A percentile compares a stretch with the other conserved stretches of the same genome.
Conservation (phyloP, 2,888 invertebrate genomes). For the Poecilus cupreus region DNA sequence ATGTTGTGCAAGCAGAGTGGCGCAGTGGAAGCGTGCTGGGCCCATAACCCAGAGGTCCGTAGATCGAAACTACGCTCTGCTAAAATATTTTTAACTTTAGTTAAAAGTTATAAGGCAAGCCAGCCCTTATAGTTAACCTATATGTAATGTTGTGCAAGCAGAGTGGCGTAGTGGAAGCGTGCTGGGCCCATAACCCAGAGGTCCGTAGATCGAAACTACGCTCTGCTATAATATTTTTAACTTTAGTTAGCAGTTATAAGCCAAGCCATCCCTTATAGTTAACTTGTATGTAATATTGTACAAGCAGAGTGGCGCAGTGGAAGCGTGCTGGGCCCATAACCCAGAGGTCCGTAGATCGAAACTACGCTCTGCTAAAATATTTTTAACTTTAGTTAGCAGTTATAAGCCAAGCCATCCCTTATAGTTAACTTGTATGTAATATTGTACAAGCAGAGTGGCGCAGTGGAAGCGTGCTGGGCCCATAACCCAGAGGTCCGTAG, state of each 20-base stretch:
- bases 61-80: slow-evolving; percentile 92
- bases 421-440: too few species aligned
- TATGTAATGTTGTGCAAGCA: slow-evolving; percentile 72
- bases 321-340: slow-evolving; percentile 44
- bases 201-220: slow-evolving; percentile 51
- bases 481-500: slow-evolving; percentile 52
- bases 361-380: slow-evolving; percentile 43
- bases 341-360: slow-evolving; percentile 53
- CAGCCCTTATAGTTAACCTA: too few species aligned
- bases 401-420: too few species aligned
- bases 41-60: slow-evolving; percentile 94
- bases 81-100: slow-evolving; percentile 67
- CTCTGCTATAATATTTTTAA: slow-evolving; percentile 21
- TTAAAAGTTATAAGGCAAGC: too few species aligned
- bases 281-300: too few species aligned
- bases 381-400: too few species aligned
- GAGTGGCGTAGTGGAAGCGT: slow-evolving; percentile 90
- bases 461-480: slow-evolving; percentile 36
- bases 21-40: slow-evolving; percentile 90
- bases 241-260: slow-evolving; percentile 65
- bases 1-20: slow-evolving; percentile 80
- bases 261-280: not conserved
- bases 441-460: not conserved
- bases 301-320: slow-evolving; percentile 21
- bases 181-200: slow-evolving; percentile 90